Percentiles rank a stretch among this genome's conserved stretches.
Evolutionary conservation across 2,797 vertebrate species (phyloP).

Genomic region (Gymnocypris eckloni): DNA sequence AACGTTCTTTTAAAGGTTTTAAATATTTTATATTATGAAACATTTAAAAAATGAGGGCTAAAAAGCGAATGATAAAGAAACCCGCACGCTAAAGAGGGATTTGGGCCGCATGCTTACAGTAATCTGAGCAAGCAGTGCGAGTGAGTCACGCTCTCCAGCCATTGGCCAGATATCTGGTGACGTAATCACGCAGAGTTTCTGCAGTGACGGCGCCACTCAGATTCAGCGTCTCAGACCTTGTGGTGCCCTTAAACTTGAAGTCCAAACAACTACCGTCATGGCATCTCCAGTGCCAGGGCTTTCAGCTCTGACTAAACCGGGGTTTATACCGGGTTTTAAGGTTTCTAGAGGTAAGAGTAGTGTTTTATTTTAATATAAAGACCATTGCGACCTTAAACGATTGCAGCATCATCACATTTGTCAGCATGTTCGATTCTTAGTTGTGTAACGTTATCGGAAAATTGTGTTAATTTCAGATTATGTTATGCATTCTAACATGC

Average conservation of each 20-base stretch:
- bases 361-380: not conserved
- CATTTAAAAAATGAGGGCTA: not conserved
- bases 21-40: not conserved
- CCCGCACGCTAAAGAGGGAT: not conserved
- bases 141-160: not conserved
- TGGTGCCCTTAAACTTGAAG: conserved; percentile 17
- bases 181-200: conserved; percentile 46
- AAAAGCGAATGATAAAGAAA: not conserved
- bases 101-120: not conserved
- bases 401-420: not conserved
- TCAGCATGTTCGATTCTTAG: not conserved
- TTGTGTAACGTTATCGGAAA: not conserved
- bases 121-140: not conserved
- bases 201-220: not conserved
- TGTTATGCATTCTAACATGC: not conserved
- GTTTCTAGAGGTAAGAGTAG: conserved; percentile 73
- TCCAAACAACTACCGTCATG: conserved; percentile 43
- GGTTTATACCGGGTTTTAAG: conserved; percentile 63
- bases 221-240: conserved; percentile 34
- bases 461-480: not conserved
- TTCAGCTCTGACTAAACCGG: conserved; percentile 42
- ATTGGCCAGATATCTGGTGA: conserved; percentile 67
- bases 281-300: conserved; percentile 21
- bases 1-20: not conserved
- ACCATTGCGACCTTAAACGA: not conserved